Conservation (phyloP, 1,140 invertebrate genomes). For the Magallana gigas region DNA sequence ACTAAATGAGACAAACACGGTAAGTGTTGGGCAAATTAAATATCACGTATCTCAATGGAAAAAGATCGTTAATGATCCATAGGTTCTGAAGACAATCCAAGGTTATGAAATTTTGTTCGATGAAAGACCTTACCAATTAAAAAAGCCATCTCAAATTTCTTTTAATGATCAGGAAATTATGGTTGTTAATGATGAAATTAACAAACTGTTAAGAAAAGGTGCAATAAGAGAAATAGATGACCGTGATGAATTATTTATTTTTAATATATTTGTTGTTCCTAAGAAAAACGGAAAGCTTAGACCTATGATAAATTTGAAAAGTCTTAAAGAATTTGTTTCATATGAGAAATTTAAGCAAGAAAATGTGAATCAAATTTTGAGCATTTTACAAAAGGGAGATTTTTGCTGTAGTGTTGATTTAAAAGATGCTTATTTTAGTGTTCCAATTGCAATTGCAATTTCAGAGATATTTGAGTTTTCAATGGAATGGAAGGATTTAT, state of each 20-base stretch:
- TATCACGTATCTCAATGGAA: background rate
- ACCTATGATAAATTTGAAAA: slow-evolving; percentile 44
- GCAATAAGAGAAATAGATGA: background rate
- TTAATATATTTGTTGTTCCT: slow-evolving; percentile 46
- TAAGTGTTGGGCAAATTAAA: background rate
- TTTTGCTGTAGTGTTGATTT: slow-evolving; percentile 53
- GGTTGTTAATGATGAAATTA: background rate
- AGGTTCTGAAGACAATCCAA: background rate
- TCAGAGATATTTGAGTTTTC: slow-evolving; percentile 22
- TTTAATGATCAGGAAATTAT: background rate
- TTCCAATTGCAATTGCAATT: background rate
- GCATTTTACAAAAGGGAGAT: slow-evolving; percentile 26
- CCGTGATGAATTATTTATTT: background rate
- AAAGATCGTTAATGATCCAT: background rate
- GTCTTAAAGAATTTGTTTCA: slow-evolving; percentile 35
- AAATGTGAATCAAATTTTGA: slow-evolving; percentile 29
- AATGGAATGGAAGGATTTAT: slow-evolving; percentile 36
- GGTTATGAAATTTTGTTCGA: background rate
- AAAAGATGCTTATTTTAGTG: slow-evolving; percentile 47
- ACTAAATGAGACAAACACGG: background rate
- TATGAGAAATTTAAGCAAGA: slow-evolving; percentile 53
- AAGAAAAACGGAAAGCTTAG: slow-evolving; percentile 45
- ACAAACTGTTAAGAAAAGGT: background rate
- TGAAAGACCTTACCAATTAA: background rate
- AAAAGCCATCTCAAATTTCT: background rate